Base-by-base conservation (phyloP, 1,140 invertebrate species). In the Calycopis cecrops region DNA sequence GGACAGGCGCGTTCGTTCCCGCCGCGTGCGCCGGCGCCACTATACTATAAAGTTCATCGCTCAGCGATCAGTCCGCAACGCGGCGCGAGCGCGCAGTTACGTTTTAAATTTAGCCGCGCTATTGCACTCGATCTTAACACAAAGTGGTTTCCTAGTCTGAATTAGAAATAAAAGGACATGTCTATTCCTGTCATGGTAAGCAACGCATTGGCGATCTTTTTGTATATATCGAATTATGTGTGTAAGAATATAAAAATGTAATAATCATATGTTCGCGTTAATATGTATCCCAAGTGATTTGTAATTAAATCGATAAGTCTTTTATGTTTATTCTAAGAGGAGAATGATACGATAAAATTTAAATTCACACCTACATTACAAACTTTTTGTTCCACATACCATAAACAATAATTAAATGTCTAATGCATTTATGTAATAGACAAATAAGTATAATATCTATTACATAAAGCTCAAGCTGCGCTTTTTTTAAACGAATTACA, bases 131-230 rank as follows among this genome's bases (percentile, higher is more conserved):
- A 59, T 63, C 62, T 58, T 60, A 71, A 42, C 59, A 75, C 73
- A 72, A 73, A 70, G 71, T 76, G 73, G 2, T 62, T 73, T 71
- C 68, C 65, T 75, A 71, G 65, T 75, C 71, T 71, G 69, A 75
- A 70, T 76, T 79, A 76, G 68, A 77, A 73, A 65, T 71, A 28
- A 74, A 73, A 72, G 70, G 69, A 68, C 65, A 79, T 75, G 75
- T 67, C 69, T 60, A 62, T 67, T 53, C 56, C 61, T 50, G 62
- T 60, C 53, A 57, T 65, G 76, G 78, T 84, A 57, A 84, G 78
- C 52, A 35, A 35, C 16, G 6, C 35, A n/a, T 48, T 52, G 7
- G 40, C 40, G 6, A 17, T 44, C 3, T 16, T 44, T 44, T 14
- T 40, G 4, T 14, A 6, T 9, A 40, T 11, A 40, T 11, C 38